phyloP scores from a whole-genome alignment of 2,113 vertebrate genomes.

The Podiceps cristatus region DNA sequence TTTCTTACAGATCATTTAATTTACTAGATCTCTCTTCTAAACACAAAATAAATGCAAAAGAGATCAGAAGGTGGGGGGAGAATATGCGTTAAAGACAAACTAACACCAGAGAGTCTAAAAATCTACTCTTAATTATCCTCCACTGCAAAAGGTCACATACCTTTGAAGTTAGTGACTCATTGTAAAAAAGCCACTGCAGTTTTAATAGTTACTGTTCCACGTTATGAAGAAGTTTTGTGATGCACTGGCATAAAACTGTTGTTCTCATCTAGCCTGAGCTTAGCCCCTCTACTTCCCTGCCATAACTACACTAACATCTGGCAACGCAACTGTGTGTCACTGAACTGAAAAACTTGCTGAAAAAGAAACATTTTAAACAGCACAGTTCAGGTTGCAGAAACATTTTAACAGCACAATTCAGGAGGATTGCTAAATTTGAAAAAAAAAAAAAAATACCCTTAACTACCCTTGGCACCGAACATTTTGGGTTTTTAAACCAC shows the following conservation, averaged over 20 bases:
- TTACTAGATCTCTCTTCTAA: neutral
- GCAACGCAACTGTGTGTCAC: neutral
- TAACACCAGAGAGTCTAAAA: neutral
- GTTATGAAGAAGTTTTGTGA: neutral
- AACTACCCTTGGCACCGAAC: neutral
- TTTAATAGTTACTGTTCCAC: neutral
- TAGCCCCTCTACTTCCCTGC: neutral
- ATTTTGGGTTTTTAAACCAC: neutral
- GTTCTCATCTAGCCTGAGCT: neutral
- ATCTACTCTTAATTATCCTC: neutral
- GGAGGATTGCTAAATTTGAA: neutral
- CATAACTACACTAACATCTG: neutral
- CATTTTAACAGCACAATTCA: neutral
- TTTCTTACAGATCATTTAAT: neutral
- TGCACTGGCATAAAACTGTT: neutral
- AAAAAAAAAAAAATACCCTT: neutral
- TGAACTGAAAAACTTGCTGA: neutral
- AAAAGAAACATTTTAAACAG: neutral
- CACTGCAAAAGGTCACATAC: neutral
- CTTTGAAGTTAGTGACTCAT: neutral
- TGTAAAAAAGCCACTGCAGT: neutral
- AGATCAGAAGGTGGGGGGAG: neutral
- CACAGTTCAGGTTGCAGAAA: neutral
- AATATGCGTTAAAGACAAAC: neutral
- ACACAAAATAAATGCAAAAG: neutral